Evolutionary conservation across 2,888 invertebrate species (phyloP).

Genomic region (Hoplodrina ambigua): DNA sequence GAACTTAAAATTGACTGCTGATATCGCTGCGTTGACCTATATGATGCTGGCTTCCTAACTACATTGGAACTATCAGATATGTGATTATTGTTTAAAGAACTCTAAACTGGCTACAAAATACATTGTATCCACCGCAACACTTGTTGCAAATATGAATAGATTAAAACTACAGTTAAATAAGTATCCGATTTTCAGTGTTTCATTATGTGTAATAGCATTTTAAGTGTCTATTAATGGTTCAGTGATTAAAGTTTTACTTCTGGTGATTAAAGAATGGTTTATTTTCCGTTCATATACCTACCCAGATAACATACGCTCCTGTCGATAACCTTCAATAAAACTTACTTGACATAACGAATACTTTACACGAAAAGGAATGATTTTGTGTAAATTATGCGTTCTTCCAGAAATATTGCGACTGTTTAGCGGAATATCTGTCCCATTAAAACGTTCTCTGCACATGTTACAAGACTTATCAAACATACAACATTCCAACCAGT

Average conservation of each 20-base stretch:
- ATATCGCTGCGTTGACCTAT: not conserved
- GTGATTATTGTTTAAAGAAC: constrained; percentile 23
- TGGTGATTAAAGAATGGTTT: constrained; percentile 25
- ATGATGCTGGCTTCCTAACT: constrained; percentile 20
- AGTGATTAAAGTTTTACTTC: constrained; percentile 36
- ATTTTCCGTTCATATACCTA: not conserved
- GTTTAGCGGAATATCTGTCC: not conserved
- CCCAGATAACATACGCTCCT: constrained; percentile 13
- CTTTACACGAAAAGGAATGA: not conserved
- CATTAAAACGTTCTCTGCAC: not conserved
- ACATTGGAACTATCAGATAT: constrained; percentile 46
- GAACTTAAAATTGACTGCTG: not conserved
- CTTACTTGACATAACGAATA: not conserved
- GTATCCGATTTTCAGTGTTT: constrained; percentile 9
- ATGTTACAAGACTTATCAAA: not conserved
- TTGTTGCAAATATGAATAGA: constrained; percentile 15
- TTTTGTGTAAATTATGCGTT: constrained; percentile 19
- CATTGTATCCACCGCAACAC: constrained; percentile 1
- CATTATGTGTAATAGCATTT: constrained; percentile 13
- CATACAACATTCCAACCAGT: constrained; percentile 5
- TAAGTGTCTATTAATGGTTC: constrained; percentile 26
- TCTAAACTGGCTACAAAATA: constrained; percentile 26
- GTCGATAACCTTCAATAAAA: not conserved
- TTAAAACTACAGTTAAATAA: constrained; percentile 16
- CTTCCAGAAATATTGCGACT: not conserved